Evolutionary conservation across 2,113 vertebrate species (phyloP).

Genomic region (Leptobrachium ailaonicum): DNA sequence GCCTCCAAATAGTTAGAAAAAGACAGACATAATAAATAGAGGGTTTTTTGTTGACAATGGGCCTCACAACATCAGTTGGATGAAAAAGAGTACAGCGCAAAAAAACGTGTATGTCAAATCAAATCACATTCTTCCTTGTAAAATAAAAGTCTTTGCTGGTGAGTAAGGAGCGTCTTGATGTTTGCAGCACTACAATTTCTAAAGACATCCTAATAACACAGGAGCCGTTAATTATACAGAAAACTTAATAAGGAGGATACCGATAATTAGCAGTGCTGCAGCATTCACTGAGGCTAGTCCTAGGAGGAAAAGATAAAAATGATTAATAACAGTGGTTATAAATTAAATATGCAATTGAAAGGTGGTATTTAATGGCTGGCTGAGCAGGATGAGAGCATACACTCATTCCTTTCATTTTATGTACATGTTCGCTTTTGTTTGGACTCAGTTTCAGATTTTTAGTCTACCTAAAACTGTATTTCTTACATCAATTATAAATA

Average conservation of each 20-base stretch:
- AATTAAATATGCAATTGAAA: background rate
- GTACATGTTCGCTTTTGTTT: too few relatives aligned
- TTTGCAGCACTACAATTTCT: constrained; percentile 35
- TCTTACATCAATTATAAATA: too few relatives aligned
- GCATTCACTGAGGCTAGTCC: constrained; percentile 14
- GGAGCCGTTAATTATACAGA: constrained; percentile 24
- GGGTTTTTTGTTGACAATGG: background rate
- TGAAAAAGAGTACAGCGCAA: background rate
- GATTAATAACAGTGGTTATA: background rate
- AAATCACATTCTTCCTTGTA: background rate
- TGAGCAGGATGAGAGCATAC: too few relatives aligned
- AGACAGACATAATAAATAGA: too few relatives aligned
- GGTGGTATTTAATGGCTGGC: too few relatives aligned
- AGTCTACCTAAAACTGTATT: too few relatives aligned
- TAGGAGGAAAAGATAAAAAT: constrained; percentile 13
- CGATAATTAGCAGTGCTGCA: constrained; percentile 52
- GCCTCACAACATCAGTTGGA: background rate
- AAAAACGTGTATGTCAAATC: background rate
- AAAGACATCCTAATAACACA: background rate
- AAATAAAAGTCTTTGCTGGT: background rate
- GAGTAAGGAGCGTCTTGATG: background rate
- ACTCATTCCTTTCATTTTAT: too few relatives aligned
- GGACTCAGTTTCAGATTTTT: too few relatives aligned
- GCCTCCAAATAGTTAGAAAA: too few relatives aligned
- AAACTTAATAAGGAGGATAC: constrained; percentile 30